Evolutionary conservation across 2,113 vertebrate genomes (phyloP), one percentile per base, ranked within the genome.

Genomic region (Empidonax traillii): DNA sequence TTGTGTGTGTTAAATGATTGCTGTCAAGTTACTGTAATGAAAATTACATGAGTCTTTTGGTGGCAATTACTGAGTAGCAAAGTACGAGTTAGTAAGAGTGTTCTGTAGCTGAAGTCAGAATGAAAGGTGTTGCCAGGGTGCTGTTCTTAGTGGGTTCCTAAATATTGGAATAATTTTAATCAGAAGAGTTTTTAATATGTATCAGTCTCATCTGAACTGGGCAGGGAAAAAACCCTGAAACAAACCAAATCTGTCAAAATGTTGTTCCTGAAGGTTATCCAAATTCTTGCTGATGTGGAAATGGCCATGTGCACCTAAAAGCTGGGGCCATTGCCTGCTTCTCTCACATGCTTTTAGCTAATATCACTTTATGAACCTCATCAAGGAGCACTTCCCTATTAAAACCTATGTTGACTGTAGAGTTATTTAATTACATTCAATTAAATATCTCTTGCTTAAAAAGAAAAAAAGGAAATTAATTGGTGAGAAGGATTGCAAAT

Each of bases 341-440:
- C 37, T 18, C 80, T 74, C 46, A 8, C 3, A 1, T 55, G n/a
- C 25, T 67, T 90, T 81, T 56, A 65, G 27, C 49, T 37, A 20
- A 22, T 2, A 2, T 12, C 67, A 1, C 31, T 92, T 71, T 10
- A 61, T n/a, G 68, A 88, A 88, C 82, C 76, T 84, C 82, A 63
- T 72, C 82, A 44, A 92, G 56, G 68, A 92, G 17, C 49, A 47
- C 43, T 77, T 79, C 28, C 28, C 47, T 91, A 9, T 51, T 88
- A 72, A 75, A 95, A 67, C 49, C 52, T 78, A 56, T 78, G 73
- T 78, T 75, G 69, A 46, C 61, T 90, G 76, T 52, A 61, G 89
- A 85, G 61, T 81, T 56, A 86, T 90, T 96, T 95, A 95, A 96
- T 95, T 92, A 78, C 44, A 46, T 67, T 90, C 56, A 81, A 75